Percentiles rank a stretch among this genome's conserved stretches.
phyloP scores from a whole-genome alignment of 2,113 vertebrate species.

The Oryzias javanicus region DNA sequence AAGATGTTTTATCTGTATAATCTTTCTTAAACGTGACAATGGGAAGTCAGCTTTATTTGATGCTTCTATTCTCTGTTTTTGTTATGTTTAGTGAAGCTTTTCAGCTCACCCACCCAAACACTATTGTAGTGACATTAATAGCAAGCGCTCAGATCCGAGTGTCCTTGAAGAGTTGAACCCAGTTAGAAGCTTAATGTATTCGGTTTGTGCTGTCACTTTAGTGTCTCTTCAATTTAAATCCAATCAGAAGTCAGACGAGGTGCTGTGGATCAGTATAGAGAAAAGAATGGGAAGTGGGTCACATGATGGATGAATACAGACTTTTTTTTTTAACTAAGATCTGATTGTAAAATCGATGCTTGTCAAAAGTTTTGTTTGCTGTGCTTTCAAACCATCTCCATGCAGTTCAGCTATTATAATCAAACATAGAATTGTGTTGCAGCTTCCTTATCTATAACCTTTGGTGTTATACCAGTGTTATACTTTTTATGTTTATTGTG shows the following conservation, averaged over 20 bases:
- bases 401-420: too few species aligned
- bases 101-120: neutral
- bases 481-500: too few species aligned
- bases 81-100: neutral
- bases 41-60: neutral
- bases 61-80: neutral
- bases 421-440: too few species aligned
- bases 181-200: slow-evolving; percentile 34
- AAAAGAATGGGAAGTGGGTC: neutral
- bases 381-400: too few species aligned
- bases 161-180: slow-evolving; percentile 23
- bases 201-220: slow-evolving; percentile 3
- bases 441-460: too few species aligned
- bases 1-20: slow-evolving; percentile 13
- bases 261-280: slow-evolving; percentile 10
- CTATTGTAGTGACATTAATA: slow-evolving; percentile 20
- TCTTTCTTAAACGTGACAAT: slow-evolving; percentile 6
- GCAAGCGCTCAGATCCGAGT: slow-evolving; percentile 14
- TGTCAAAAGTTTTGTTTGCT: too few species aligned
- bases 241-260: slow-evolving; percentile 2
- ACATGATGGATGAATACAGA: too few species aligned
- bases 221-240: slow-evolving; percentile 17
- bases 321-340: too few species aligned
- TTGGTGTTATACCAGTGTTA: too few species aligned
- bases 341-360: too few species aligned